A percentile compares a stretch with the other conserved stretches of the same genome.
phyloP scores from a whole-genome alignment of 2,797 vertebrate species.

The Kryptopterus vitreolus region DNA sequence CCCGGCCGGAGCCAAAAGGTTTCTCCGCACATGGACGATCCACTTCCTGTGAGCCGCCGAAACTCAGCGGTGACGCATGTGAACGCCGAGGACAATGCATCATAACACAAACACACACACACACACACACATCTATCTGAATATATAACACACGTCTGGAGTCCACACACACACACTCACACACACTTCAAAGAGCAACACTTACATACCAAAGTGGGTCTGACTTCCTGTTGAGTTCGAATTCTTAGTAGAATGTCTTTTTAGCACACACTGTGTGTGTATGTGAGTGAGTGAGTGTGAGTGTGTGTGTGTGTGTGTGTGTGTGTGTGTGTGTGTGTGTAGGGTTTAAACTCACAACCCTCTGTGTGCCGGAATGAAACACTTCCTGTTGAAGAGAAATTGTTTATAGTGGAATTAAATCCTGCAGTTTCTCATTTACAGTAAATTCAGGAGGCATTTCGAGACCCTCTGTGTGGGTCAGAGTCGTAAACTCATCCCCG shows the following conservation, averaged over 20 bases:
- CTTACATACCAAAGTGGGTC: conserved; percentile 16
- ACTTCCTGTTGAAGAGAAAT: background rate
- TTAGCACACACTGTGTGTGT: background rate
- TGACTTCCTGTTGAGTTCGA: conserved; percentile 3
- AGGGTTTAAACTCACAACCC: background rate
- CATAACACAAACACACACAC: conserved; percentile 76
- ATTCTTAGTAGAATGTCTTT: background rate
- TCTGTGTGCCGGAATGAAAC: background rate
- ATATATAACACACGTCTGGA: conserved; percentile 31
- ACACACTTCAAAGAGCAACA: conserved; percentile 21
- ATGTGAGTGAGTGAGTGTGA: too few species aligned
- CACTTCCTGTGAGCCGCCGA: conserved; percentile 78
- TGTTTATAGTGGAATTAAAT: background rate
- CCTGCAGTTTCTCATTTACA: background rate
- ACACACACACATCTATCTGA: conserved; percentile 51
- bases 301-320: too few species aligned
- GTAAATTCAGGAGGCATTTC: background rate
- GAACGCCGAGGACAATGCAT: conserved; percentile 62
- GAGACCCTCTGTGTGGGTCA: background rate
- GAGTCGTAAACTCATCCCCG: background rate
- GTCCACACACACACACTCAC: conserved; percentile 13
- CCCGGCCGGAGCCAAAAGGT: conserved; percentile 79
- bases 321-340: background rate
- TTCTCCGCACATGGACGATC: conserved; percentile 78
- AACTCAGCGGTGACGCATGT: conserved; percentile 75